A percentile compares a stretch with the other conserved stretches of the same genome.
These are phyloP conservation scores for Columbina picui DNA, from an alignment of 2,113 vertebrate species.

Conservation along the genomic window DNA sequence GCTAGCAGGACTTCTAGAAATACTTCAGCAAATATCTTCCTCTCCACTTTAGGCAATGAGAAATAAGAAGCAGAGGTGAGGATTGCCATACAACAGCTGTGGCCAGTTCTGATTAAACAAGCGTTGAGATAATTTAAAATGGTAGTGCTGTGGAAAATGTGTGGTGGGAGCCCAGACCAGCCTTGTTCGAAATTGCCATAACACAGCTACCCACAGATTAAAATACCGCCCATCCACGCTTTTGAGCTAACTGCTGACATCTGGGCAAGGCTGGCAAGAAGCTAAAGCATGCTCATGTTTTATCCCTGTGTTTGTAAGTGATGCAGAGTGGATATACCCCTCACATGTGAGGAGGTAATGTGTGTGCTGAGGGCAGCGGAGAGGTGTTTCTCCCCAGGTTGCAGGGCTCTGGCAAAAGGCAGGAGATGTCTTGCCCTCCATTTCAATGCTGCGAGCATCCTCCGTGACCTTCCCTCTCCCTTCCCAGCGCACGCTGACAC, in stretches of 20 bases:
- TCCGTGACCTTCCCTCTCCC: constrained; percentile 80
- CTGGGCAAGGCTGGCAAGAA: neutral
- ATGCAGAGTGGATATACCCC: fast-evolving
- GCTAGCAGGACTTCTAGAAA: neutral
- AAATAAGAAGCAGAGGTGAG: fast-evolving
- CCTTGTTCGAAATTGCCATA: neutral
- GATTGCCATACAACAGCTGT: neutral
- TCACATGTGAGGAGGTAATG: fast-evolving
- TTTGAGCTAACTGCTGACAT: neutral
- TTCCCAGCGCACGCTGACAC: constrained; percentile 79
- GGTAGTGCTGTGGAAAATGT: fast-evolving
- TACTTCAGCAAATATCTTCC: neutral
- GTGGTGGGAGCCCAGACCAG: neutral
- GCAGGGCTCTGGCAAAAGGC: neutral
- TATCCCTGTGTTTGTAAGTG: neutral
- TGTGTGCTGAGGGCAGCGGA: fast-evolving
- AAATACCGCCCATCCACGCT: neutral
- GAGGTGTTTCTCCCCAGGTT: neutral
- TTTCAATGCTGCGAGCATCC: constrained; percentile 42
- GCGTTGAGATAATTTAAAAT: neutral
- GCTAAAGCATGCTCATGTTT: neutral
- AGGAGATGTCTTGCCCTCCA: constrained; percentile 23
- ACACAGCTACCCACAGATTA: neutral
- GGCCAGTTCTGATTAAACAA: neutral
- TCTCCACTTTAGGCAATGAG: neutral